Conservation (phyloP, 1,140 invertebrate species). For the Hermetia illucens region DNA sequence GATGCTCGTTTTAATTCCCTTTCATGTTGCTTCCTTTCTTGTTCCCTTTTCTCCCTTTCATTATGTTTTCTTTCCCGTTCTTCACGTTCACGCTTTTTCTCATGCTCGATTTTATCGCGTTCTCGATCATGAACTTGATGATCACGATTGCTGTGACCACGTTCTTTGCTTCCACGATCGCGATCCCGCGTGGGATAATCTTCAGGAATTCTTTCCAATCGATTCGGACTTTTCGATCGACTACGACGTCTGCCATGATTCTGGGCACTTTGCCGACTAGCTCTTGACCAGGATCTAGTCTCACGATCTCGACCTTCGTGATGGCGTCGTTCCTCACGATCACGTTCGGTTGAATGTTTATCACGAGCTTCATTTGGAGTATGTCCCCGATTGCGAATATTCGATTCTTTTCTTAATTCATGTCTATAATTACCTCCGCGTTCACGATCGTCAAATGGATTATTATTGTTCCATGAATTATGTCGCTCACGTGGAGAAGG, state of each 20-base stretch:
- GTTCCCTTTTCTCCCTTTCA: constrained; percentile 29
- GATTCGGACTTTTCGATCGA: background rate
- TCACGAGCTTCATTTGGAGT: background rate
- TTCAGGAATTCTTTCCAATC: background rate
- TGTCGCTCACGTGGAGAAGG: background rate
- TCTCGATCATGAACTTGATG: constrained; percentile 28
- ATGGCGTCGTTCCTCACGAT: background rate
- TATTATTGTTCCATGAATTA: background rate
- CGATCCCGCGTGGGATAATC: constrained; percentile 14
- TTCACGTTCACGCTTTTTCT: constrained; percentile 29
- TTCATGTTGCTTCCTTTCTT: constrained; percentile 32
- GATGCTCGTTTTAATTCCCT: constrained; percentile 18
- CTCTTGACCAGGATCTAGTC: constrained; percentile 18
- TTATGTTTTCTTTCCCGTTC: constrained; percentile 32
- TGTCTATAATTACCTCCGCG: background rate
- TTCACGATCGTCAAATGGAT: background rate
- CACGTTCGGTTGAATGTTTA: background rate
- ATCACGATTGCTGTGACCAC: too few relatives aligned
- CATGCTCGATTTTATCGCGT: constrained; percentile 29
- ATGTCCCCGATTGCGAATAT: too few relatives aligned
- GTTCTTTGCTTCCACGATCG: constrained; percentile 26
- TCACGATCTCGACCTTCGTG: background rate
- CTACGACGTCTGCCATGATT: constrained; percentile 20
- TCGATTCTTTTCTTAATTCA: background rate
- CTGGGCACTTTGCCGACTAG: constrained; percentile 19